Evolutionary conservation across 2,888 invertebrate species (phyloP).

Genomic region (Taenaris catops): DNA sequence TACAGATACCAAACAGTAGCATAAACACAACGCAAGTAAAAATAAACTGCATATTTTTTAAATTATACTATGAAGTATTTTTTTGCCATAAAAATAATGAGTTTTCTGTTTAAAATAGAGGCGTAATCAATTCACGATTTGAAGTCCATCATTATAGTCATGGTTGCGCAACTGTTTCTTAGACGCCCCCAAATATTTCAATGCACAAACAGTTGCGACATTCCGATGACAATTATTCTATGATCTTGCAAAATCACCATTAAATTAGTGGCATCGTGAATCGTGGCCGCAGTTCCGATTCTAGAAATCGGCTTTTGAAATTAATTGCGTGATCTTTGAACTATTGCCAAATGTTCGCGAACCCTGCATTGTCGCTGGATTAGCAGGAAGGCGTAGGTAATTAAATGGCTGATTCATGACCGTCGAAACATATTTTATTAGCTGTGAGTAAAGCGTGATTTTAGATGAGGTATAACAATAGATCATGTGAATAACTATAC

Average conservation of each 20-base stretch:
- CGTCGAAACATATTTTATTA: constrained; percentile 26
- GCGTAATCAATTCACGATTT: too few species aligned
- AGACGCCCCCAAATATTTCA: constrained; percentile 55
- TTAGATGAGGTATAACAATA: too few species aligned
- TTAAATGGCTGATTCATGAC: constrained; percentile 35
- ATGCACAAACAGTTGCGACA: constrained; percentile 39
- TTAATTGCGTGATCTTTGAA: constrained; percentile 70
- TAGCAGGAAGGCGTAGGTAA: constrained; percentile 23
- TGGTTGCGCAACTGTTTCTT: constrained; percentile 45
- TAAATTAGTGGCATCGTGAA: constrained; percentile 67
- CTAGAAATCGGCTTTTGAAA: constrained; percentile 57
- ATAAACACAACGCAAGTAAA: too few species aligned
- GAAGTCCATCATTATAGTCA: constrained; percentile 15
- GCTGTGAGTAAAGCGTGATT: too few species aligned
- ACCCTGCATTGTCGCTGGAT: constrained; percentile 34
- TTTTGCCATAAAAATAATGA: too few species aligned
- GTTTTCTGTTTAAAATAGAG: too few species aligned
- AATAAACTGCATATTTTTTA: too few species aligned
- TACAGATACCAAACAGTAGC: too few species aligned
- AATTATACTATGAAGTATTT: too few species aligned
- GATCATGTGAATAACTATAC: too few species aligned
- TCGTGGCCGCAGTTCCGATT: constrained; percentile 48
- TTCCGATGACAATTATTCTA: constrained; percentile 53
- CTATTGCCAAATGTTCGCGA: constrained; percentile 55
- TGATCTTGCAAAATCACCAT: constrained; percentile 49